Base-by-base conservation (phyloP, 1,140 invertebrate species). In the Drosophila tsacasi region DNA sequence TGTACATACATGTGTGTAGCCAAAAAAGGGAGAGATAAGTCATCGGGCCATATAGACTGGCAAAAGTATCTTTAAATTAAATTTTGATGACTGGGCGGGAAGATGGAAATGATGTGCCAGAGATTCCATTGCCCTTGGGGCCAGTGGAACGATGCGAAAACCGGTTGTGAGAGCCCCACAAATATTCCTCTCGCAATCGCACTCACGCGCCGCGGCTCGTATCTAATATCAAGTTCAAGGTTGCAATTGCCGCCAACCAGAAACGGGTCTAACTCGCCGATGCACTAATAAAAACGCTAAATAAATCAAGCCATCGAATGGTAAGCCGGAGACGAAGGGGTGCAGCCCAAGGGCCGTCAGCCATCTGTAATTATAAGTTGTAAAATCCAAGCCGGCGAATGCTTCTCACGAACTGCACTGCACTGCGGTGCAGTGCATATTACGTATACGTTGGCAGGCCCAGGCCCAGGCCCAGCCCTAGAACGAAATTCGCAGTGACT, bases 191-290 rank as follows among this genome's bases (percentile, higher is more conserved):
- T 65, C 54, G 49, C 46, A 67, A 59, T 40, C 62, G 44, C 44
- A 59, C 30, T 72, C 69, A 73, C 68, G 67, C 69, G 59, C 40
- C 69, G 37, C 40, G 54, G 68, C 68, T 79, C 64, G 77, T 73
- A 90, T 89, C 84, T 89, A 89, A 89, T 89, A 89, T 90, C 84
- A 89, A 89, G 84, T 89, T 89, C 84, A 89, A 89, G 84, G 84
- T 90, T 79, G 68, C 61, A 79, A 52, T 72, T 79, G 73, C 72
- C 37, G 32, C 69, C 60, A 40, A 23, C 71, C 69, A 78, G 39
- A 79, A 80, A 89, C 84, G 68, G 74, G 84, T 89, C 61, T 52
- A 71, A 82, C 80, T 78, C 75, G 76, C 71, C 75, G 74, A 55
- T 85, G 75, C 81, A 78, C 78, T 81, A 81, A 84, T 77, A 83